These are phyloP conservation scores for Arizona elegans DNA, from an alignment of 2,113 vertebrate genomes.

Conservation along the genomic window DNA sequence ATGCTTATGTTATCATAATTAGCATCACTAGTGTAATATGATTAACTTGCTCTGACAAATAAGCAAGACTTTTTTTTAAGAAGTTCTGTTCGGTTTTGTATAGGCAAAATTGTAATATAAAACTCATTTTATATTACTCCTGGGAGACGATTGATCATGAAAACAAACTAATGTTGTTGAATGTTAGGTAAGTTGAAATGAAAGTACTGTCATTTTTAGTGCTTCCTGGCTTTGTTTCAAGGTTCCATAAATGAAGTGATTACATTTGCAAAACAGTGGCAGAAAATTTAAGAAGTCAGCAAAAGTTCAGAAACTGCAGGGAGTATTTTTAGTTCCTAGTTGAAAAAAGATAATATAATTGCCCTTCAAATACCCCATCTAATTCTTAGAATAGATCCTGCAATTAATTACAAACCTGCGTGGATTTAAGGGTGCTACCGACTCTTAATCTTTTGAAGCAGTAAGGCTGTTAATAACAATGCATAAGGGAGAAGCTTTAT, in stretches of 20 bases:
- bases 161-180: background rate
- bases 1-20: background rate
- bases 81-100: background rate
- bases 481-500: background rate
- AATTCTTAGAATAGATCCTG: background rate
- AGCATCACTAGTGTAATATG: background rate
- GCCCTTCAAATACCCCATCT: background rate
- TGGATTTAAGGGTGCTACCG: background rate
- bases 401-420: background rate
- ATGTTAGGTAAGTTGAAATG: background rate
- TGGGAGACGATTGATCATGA: background rate
- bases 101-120: background rate
- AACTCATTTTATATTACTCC: background rate
- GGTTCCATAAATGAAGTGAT: slow-evolving; percentile 3
- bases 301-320: slow-evolving; percentile 14
- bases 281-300: slow-evolving; percentile 21
- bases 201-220: slow-evolving; percentile 2
- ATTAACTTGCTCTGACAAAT: background rate
- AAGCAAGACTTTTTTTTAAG: background rate
- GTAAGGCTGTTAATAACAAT: background rate
- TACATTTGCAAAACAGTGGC: background rate
- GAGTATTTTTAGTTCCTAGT: slow-evolving; percentile 2
- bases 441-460: background rate
- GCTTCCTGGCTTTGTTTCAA: slow-evolving; percentile 1
- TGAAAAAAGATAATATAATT: background rate